Evolutionary conservation across 2,113 vertebrate species (phyloP), one percentile per base, ranked within the genome.

Genomic region (Carollia perspicillata): DNA sequence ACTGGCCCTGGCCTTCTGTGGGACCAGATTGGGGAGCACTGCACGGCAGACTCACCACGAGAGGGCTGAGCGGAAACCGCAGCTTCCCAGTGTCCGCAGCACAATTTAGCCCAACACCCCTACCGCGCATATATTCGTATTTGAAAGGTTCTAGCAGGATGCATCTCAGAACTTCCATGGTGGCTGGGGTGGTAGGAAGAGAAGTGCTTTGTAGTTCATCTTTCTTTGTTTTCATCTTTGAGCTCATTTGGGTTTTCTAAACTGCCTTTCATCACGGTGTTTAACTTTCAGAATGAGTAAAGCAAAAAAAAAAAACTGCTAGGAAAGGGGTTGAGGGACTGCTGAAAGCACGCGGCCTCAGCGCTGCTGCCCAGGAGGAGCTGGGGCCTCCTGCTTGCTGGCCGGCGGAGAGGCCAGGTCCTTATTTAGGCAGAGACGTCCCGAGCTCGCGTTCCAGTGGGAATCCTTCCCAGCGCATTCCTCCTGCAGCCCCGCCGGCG

Each of bases 391-490:
- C 44, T 16, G 17, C 28, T 30, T 28, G 28, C 60, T 63, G 58
- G 58, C 89, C 47, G 18, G 4, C 2, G 30, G 89, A n/a, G 65
- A 66, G n/a, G 85, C 84, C 85, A 84, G 77, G 93, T 37, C 94
- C 94, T 95, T 94, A 91, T 89, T 97, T 94, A 89, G 95, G 93
- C 96, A 92, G 93, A 93, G 80, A 23, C 30, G 2, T 9, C 66
- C 42, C 30, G 11, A 63, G 91, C 40, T n/a, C 33, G 1, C 55
- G 18, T 83, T 92, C 97, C 95, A 87, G 89, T 14, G 40, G 92
- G 89, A 90, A 58, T 33, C 92, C 92, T 90, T 87, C 90, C 92
- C 84, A 6, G 84, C 11, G 49, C 93, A n/a, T 78, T 94, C 89
- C 95, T 85, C 65, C 69, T 28, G 60, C 63, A 51, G 92, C 47